phyloP scores from a whole-genome alignment of 2,113 vertebrate genomes.

The Tachuris rubrigastra region DNA sequence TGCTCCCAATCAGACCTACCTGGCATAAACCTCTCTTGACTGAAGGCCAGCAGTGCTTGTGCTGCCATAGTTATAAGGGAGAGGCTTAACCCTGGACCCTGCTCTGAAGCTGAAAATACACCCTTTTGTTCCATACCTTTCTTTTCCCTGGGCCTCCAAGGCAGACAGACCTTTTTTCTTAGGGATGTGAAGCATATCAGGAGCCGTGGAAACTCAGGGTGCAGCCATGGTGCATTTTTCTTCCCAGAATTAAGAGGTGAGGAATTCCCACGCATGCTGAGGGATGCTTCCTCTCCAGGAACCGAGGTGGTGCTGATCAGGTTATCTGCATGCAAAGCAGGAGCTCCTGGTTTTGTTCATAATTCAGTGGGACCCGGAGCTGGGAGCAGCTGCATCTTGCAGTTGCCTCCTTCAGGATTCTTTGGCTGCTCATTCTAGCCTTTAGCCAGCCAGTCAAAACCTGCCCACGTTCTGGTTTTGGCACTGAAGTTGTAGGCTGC shows the following conservation, averaged over 20 bases:
- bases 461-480: slow-evolving; percentile 61
- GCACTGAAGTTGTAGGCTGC: slow-evolving; percentile 43
- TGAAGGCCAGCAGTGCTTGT: slow-evolving; percentile 7
- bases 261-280: neutral
- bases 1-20: slow-evolving; percentile 60
- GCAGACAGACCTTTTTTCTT: neutral
- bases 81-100: slow-evolving; percentile 24
- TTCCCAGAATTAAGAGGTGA: neutral
- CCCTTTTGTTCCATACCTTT: neutral
- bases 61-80: neutral
- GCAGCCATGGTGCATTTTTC: neutral
- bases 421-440: slow-evolving; percentile 44
- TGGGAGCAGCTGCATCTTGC: slow-evolving; percentile 33
- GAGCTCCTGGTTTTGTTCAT: slow-evolving; percentile 41
- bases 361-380: neutral
- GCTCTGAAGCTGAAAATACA: neutral
- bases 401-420: slow-evolving; percentile 41
- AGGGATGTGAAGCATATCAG: neutral
- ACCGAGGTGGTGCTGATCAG: neutral
- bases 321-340: slow-evolving; percentile 62
- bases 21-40: slow-evolving; percentile 34
- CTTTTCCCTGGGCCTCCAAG: neutral
- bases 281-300: slow-evolving; percentile 6
- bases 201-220: neutral
- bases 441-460: slow-evolving; percentile 65